Evolutionary conservation across 2,113 vertebrate species (phyloP).

Genomic region (Salminus brasiliensis): DNA sequence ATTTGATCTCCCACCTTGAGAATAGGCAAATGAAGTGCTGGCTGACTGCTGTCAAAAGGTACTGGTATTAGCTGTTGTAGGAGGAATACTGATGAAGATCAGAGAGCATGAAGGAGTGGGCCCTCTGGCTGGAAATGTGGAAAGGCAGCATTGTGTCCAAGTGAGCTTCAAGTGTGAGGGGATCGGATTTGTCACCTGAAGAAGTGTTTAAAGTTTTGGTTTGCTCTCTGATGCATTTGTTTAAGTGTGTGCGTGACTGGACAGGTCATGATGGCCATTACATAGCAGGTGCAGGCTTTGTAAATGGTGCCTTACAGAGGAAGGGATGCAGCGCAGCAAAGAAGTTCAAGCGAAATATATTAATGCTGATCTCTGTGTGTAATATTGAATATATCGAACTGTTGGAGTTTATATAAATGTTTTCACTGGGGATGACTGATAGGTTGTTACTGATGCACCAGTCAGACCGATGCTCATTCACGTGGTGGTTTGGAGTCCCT

Average conservation of each 20-base stretch:
- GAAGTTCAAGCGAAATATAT: not conserved
- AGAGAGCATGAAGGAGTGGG: not conserved
- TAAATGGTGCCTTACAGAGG: slow-evolving; percentile 20
- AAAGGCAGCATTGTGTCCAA: not conserved
- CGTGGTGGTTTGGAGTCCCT: not conserved
- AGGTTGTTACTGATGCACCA: not conserved
- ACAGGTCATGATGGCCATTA: not conserved
- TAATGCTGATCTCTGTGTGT: not conserved
- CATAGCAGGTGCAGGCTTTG: not conserved
- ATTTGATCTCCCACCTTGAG: slow-evolving; percentile 1
- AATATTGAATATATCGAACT: no score
- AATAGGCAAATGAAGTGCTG: slow-evolving; percentile 14
- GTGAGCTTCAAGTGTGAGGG: not conserved
- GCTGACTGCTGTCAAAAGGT: slow-evolving; percentile 23
- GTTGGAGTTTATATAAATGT: not conserved
- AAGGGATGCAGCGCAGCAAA: not conserved
- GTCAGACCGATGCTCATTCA: not conserved
- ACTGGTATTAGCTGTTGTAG: not conserved
- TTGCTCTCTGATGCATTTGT: not conserved
- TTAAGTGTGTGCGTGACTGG: slow-evolving; percentile 8
- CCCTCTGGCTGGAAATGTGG: slow-evolving; percentile 11
- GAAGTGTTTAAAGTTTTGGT: not conserved
- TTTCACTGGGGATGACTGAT: not conserved
- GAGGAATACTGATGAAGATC: slow-evolving; percentile 2
- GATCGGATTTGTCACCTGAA: no score